These are phyloP conservation scores for Sylvietta virens DNA, from an alignment of 2,113 vertebrate genomes.

Conservation along the genomic window DNA sequence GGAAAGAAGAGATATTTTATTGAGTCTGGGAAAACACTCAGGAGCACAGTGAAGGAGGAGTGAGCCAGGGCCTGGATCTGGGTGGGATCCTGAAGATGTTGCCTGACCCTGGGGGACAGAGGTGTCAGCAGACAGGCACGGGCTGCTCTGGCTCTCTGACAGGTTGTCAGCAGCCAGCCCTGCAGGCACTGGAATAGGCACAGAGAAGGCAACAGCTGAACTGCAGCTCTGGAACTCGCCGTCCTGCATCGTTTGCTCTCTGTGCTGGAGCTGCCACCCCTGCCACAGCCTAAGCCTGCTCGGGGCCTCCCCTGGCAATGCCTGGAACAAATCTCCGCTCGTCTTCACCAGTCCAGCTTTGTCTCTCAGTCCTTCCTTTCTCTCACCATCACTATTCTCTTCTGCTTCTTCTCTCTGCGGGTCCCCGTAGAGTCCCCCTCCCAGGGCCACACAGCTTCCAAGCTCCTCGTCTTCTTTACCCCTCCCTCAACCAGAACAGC, in stretches of 20 bases:
- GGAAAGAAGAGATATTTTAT: background rate
- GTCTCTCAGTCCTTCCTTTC: background rate
- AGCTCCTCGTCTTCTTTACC: background rate
- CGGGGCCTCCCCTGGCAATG: background rate
- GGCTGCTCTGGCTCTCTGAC: background rate
- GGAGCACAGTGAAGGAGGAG: background rate
- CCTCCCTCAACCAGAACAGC: background rate
- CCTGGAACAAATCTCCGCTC: background rate
- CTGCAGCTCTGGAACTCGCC: background rate
- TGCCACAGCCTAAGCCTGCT: background rate
- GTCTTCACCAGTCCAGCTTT: background rate
- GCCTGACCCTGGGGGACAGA: background rate
- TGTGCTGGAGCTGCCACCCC: background rate
- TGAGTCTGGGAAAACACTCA: background rate
- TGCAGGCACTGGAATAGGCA: background rate
- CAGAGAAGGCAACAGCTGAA: rapidly evolving
- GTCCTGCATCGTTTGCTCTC: background rate
- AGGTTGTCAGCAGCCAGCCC: background rate
- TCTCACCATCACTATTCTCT: background rate
- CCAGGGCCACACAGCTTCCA: background rate
- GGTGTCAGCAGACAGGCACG: background rate
- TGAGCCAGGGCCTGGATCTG: rapidly evolving
- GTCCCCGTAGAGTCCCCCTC: background rate
- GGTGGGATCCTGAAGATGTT: background rate
- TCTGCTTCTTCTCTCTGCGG: background rate